A percentile compares a stretch with the other conserved stretches of the same genome.
phyloP scores from a whole-genome alignment of 2,888 invertebrate species.

The Brachynemurus nebulosus region DNA sequence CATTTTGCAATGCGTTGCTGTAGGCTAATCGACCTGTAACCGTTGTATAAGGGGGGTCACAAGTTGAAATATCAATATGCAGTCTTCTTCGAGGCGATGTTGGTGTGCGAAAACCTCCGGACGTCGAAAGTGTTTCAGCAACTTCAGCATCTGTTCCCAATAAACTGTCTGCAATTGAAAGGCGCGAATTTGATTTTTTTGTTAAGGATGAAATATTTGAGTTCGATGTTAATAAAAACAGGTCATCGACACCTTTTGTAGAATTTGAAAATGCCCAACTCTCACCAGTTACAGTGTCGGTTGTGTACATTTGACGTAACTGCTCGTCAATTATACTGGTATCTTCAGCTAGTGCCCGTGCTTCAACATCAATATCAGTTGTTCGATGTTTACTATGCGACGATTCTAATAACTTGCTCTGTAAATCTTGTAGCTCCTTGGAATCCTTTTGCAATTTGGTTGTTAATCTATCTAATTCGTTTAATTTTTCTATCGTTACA shows the following conservation, averaged over 20 bases:
- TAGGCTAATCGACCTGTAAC: constrained; percentile 51
- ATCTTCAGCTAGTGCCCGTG: constrained; percentile 45
- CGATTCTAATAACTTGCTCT: constrained; percentile 53
- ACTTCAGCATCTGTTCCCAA: constrained; percentile 48
- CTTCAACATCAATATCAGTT: constrained; percentile 38
- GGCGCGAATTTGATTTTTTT: constrained; percentile 45
- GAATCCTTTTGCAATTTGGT: constrained; percentile 66
- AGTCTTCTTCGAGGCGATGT: constrained; percentile 44
- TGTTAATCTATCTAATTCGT: constrained; percentile 63
- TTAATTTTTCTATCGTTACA: constrained; percentile 62
- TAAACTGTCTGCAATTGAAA: constrained; percentile 47
- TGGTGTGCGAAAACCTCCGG: constrained; percentile 33
- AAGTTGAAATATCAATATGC: constrained; percentile 38
- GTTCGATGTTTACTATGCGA: constrained; percentile 34
- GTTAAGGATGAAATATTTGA: constrained; percentile 32
- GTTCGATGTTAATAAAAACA: constrained; percentile 36
- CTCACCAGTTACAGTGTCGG: constrained; percentile 38
- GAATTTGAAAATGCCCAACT: constrained; percentile 57
- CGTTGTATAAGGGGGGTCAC: constrained; percentile 48
- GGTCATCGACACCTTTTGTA: constrained; percentile 46
- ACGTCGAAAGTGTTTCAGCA: constrained; percentile 40
- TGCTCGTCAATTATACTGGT: constrained; percentile 54
- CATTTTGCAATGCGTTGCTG: constrained; percentile 51
- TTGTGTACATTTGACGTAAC: constrained; percentile 53
- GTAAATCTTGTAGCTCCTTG: constrained; percentile 60